phyloP scores from a whole-genome alignment of 2,888 invertebrate genomes.

The Synanthedon myopaeformis region DNA sequence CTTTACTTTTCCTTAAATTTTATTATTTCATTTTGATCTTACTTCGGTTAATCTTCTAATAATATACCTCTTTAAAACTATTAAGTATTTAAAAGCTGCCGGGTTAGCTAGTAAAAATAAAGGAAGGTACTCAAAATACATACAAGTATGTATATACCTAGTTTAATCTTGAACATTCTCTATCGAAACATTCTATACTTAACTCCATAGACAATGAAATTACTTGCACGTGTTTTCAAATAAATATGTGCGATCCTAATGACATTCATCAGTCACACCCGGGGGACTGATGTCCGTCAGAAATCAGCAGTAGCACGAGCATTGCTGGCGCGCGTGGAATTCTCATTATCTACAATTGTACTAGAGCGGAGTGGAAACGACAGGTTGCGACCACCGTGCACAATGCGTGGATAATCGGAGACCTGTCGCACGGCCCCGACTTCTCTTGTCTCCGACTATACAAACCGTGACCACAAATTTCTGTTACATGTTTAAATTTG shows the following conservation, averaged over 20 bases:
- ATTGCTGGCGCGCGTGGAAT: slow-evolving; percentile 31
- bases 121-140: no score
- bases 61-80: no score
- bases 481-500: no score
- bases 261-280: slow-evolving; percentile 2
- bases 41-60: no score
- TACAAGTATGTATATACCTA: no score
- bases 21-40: no score
- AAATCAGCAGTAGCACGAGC: slow-evolving; percentile 34
- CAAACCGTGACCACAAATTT: slow-evolving; percentile 22
- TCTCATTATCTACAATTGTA: slow-evolving; percentile 33
- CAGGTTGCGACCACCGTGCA: slow-evolving; percentile 39
- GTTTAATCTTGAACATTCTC: no score
- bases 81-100: no score
- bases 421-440: slow-evolving; percentile 62
- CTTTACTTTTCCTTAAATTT: no score
- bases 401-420: slow-evolving; percentile 63
- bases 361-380: slow-evolving; percentile 21
- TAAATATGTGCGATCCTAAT: not conserved
- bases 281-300: slow-evolving; percentile 10
- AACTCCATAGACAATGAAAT: no score
- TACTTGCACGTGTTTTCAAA: not conserved
- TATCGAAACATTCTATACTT: no score
- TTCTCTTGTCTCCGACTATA: slow-evolving; percentile 21
- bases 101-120: no score